Evolutionary conservation across 2,797 vertebrate genomes (phyloP), one percentile per base, ranked within the genome.

Genomic region (Loris lydekkerianus): DNA sequence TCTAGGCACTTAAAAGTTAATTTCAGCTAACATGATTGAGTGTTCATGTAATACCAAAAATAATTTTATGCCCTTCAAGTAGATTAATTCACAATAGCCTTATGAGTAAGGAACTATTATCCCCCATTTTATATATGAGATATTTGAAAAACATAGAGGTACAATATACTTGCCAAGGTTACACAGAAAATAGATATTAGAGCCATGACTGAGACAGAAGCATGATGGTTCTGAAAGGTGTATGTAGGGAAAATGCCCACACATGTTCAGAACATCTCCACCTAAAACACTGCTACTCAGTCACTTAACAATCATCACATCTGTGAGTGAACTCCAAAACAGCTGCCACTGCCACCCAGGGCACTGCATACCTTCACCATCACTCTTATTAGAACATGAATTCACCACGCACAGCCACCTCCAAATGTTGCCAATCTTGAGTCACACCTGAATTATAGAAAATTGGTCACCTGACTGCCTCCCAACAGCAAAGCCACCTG

Each of bases 1-100:
- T 73, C 84, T 56, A 69, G 3, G 31, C 25, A 61, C 31, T 82
- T 83, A 81, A 49, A 88, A 76, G 72, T 56, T 77, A 65, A 49
- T 76, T 94, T 72, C 29, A 86, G 8, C n/a, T 86, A 60, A 73
- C 18, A 46, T 46, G 70, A 94, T 23, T 76, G 15, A 95, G 20
- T 17, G 1, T 60, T 94, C 60, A 78, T 27, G 58, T 4, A 29
- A 65, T 40, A 13, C 4, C 27, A 80, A 86, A 88, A 76, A 84
- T 27, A 13, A 65, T 8, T 23, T 21, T 46, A 34, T 60, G 40
- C 1, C 2, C 27, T 56, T 94, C 23, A 27, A 9, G 29, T 37
- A 91, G 17, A 86, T 49, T 91, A 82, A 34, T 18, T 77, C 40
- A 49, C 8, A 82, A 37, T 73, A 88, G 23, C 29, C 49, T 5